Conservation (phyloP, 2,113 vertebrate species). For the Pituophis catenifer region DNA sequence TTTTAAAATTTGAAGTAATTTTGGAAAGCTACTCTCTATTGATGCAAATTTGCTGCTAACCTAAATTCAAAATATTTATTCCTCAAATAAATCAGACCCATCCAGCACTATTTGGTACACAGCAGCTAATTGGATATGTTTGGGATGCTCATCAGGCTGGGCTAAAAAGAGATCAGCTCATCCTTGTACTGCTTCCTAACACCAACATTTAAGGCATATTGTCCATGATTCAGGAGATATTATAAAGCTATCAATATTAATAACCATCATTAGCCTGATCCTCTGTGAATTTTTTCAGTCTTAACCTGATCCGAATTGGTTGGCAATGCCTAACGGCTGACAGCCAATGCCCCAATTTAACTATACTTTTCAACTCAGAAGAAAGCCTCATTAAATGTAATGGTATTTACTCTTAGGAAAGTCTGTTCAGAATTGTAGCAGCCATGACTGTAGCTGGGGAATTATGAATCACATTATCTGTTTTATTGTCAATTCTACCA, state of each 20-base stretch:
- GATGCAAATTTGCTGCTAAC: not conserved
- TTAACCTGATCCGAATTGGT: not conserved
- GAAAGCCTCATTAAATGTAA: not conserved
- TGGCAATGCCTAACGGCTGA: not conserved
- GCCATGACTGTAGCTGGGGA: not conserved
- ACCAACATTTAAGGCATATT: not conserved
- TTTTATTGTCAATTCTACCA: not conserved
- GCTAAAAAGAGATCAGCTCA: not conserved
- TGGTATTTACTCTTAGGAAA: not conserved
- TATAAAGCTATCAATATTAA: not conserved
- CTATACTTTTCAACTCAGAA: not conserved
- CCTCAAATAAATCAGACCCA: not conserved
- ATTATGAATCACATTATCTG: not conserved
- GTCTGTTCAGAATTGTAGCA: not conserved
- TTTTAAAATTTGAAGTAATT: not conserved
- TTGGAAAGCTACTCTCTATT: not conserved
- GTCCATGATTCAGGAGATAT: not conserved
- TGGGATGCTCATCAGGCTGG: not conserved
- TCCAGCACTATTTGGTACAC: not conserved
- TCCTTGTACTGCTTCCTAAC: not conserved
- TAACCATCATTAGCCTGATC: not conserved
- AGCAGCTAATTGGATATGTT: not conserved
- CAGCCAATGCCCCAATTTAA: not conserved
- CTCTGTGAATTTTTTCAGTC: not conserved
- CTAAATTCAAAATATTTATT: not conserved